Base-by-base conservation (phyloP, 2,888 invertebrate species). In the Muschampia plurimacula region DNA sequence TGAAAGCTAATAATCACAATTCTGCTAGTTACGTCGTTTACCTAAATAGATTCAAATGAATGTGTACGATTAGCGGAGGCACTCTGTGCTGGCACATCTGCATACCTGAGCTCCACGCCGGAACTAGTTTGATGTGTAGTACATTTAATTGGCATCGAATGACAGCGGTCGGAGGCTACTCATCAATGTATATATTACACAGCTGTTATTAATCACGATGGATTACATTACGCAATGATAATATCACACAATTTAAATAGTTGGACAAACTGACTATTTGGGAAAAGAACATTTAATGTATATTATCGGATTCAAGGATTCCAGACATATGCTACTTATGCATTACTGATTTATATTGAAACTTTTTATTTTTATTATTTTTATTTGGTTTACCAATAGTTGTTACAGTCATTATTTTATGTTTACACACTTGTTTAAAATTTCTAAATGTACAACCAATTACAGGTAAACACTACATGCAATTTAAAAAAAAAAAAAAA, bases 41-140 rank as follows among this genome's bases (percentile, higher is more conserved):
- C 89, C 84, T 87, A 88, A 89, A 90, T 88, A 87, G 85, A 90
- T 90, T 88, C 82, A 88, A 89, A 88, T 86, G 80, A 86, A 88
- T 88, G 87, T 87, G 82, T 77, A 80, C 85, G 86, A 89, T 90
- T 87, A 88, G 75, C 77, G 63, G 59, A 74, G 69, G 70, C 68
- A 68, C 68, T 68, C 69, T 70, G 67, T 75, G 78, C 77, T 73
- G 76, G 79, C 81, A 80, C 83, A 81, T 84, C 84, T 79, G 77
- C 78, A 74, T 78, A 79, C 80, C 79, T 77, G 77, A 75, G 76
- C 78, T 76, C 36, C 2, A 75, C 77, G 79, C 76, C 79, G 75
- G 82, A 87, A 88, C 89, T 77, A 81, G 89, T 89, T 89, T 85
- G 80, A 83, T 84, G 82, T 85, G 83, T 84, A 83, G 84, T 83